These are phyloP conservation scores for Nerophis ophidion DNA, from an alignment of 2,113 vertebrate genomes.

Conservation along the genomic window DNA sequence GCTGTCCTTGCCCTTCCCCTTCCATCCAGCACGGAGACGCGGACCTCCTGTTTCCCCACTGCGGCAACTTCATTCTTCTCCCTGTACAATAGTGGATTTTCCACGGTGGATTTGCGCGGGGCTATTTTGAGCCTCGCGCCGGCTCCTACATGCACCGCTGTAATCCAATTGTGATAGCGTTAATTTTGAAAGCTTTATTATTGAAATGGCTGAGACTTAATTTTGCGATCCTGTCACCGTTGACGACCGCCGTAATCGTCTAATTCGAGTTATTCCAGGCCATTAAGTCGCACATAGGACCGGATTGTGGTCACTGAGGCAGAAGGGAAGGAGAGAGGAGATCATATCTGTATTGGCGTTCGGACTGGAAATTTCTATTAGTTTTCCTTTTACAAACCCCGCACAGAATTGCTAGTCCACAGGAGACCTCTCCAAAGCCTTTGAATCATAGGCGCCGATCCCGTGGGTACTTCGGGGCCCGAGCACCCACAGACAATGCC, in stretches of 20 bases:
- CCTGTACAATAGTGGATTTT: conserved; percentile 66
- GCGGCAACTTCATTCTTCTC: conserved; percentile 61
- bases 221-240: conserved; percentile 61
- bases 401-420: conserved; percentile 5
- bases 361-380: conserved; percentile 16
- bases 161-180: conserved; percentile 69
- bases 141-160: conserved; percentile 47
- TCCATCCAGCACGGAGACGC: conserved; percentile 30
- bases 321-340: conserved; percentile 15
- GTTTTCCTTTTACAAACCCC: conserved; percentile 23
- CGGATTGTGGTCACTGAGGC: conserved; percentile 43
- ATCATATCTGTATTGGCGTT: conserved; percentile 15
- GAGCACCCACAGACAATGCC: too few relatives aligned
- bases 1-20: conserved; percentile 35
- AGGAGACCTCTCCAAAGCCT: conserved; percentile 20
- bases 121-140: conserved; percentile 55
- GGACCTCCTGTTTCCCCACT: conserved; percentile 32
- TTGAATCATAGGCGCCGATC: not conserved
- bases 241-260: conserved; percentile 54
- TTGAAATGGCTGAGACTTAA: conserved; percentile 69
- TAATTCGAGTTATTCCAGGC: conserved; percentile 64
- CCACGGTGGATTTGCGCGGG: conserved; percentile 60
- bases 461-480: too few relatives aligned
- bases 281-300: conserved; percentile 49
- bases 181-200: conserved; percentile 71